Conservation (phyloP, 2,888 invertebrate species). For the Luperina testacea region DNA sequence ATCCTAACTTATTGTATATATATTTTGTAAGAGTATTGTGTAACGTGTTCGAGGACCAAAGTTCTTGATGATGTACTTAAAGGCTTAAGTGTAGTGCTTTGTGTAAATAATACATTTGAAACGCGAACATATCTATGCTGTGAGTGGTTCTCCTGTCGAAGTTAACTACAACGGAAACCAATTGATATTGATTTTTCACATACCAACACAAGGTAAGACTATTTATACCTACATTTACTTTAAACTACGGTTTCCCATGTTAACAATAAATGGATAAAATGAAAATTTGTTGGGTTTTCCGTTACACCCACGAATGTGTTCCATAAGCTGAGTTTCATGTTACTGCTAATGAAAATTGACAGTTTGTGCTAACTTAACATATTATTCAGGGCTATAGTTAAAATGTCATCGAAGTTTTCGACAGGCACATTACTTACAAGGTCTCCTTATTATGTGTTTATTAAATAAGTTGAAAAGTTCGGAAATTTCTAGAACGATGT, state of each 20-base stretch:
- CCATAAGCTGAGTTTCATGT: slow-evolving; percentile 44
- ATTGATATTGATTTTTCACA: slow-evolving; percentile 76
- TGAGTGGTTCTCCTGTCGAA: slow-evolving; percentile 56
- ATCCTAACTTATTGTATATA: slow-evolving; percentile 68
- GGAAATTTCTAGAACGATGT: neutral
- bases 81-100: slow-evolving; percentile 72
- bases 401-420: slow-evolving; percentile 41
- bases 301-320: neutral
- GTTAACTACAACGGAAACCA: slow-evolving; percentile 74
- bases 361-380: slow-evolving; percentile 23
- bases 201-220: slow-evolving; percentile 75
- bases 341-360: slow-evolving; percentile 58
- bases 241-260: slow-evolving; percentile 54
- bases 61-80: slow-evolving; percentile 68
- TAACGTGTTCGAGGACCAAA: slow-evolving; percentile 79
- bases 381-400: slow-evolving; percentile 50
- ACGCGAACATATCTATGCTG: slow-evolving; percentile 68
- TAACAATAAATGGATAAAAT: slow-evolving; percentile 21
- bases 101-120: slow-evolving; percentile 74
- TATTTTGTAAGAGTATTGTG: slow-evolving; percentile 60
- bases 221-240: slow-evolving; percentile 34
- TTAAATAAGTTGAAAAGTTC: slow-evolving; percentile 23
- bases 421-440: slow-evolving; percentile 1
- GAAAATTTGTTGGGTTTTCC: neutral
- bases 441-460: neutral